Evolutionary conservation across 2,888 invertebrate genomes (phyloP), one percentile per base, ranked within the genome.

Genomic region (Xanthia togata): DNA sequence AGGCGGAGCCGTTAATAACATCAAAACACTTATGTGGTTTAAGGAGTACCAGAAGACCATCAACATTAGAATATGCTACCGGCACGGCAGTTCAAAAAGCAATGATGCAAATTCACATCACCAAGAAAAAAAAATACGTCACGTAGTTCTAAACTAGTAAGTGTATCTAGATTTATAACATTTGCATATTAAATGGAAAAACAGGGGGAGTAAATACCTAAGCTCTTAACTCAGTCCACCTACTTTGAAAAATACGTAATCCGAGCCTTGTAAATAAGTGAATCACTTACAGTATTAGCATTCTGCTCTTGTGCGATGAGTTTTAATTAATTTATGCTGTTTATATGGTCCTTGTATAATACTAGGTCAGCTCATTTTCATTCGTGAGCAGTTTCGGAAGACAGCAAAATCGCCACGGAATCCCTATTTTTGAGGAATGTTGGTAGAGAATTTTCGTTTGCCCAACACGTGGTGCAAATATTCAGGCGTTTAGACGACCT

Each of bases 211-310:
- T 60, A 70, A 64, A 83, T 35, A 83, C 20, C 63, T 64, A 79
- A 65, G 69, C 69, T 72, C n/a, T 65, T 35, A 50, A 50, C 62
- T 57, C 35, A 41, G n/a, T 63, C 62, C 50, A 70, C 50, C 57
- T 76, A 59, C 83, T 73, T 68, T 50, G 59, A 71, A 84, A 82
- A 71, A 82, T 80, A 62, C 55, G 70, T 82, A 80, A 76, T 78
- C 41, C 53, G 69, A 62, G 50, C 11, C 38, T 65, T 70, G 84
- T 53, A 84, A 84, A 84, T 80, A 80, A 69, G 38, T 84, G 82
- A 75, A 65, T 82, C 80, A 84, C 71, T 70, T 38, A 64, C 31
- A 44, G 26, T 69, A 82, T 83, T 73, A 83, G 73, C 57, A 69
- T 76, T 47, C 57, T 47, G n/a, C 31, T 65, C 57, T 53, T 41